Evolutionary conservation across 1,140 invertebrate species (phyloP).

Genomic region (Danaus melanippus): DNA sequence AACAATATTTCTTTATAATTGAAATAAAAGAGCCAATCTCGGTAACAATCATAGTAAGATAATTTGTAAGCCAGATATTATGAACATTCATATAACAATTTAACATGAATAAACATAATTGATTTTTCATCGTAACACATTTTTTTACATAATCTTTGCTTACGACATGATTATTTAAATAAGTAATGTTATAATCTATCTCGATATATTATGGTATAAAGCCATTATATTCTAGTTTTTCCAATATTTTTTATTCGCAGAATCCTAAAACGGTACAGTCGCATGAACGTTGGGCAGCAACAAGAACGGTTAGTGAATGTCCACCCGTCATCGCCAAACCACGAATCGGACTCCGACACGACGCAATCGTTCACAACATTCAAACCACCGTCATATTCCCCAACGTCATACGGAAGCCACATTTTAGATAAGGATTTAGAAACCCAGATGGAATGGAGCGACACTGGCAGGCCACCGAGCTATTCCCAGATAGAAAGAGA

Average conservation of each 20-base stretch:
- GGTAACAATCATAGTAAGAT: no score
- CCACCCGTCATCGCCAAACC: constrained; percentile 73
- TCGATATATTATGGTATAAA: no score
- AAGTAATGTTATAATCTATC: no score
- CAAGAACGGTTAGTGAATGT: constrained; percentile 77
- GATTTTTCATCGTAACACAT: no score
- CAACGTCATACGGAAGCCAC: constrained; percentile 58
- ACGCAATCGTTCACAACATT: constrained; percentile 72
- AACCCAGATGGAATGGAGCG: constrained; percentile 62
- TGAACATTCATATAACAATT: no score
- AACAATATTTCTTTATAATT: no score
- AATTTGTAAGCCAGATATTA: no score
- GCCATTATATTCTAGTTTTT: no score
- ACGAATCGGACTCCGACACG: constrained; percentile 49
- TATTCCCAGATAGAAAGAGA: constrained; percentile 63
- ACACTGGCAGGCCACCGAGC: constrained; percentile 70
- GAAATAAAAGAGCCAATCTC: no score
- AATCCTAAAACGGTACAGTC: constrained; percentile 79
- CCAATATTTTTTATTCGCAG: constrained; percentile 25
- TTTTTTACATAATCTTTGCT: no score
- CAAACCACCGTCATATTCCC: constrained; percentile 71
- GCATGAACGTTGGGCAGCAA: constrained; percentile 70
- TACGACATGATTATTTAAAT: no score
- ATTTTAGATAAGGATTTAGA: constrained; percentile 57
- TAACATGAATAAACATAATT: no score